Evolutionary conservation across 2,797 vertebrate species (phyloP), one percentile per base, ranked within the genome.

Genomic region (Rachycentron canadum): DNA sequence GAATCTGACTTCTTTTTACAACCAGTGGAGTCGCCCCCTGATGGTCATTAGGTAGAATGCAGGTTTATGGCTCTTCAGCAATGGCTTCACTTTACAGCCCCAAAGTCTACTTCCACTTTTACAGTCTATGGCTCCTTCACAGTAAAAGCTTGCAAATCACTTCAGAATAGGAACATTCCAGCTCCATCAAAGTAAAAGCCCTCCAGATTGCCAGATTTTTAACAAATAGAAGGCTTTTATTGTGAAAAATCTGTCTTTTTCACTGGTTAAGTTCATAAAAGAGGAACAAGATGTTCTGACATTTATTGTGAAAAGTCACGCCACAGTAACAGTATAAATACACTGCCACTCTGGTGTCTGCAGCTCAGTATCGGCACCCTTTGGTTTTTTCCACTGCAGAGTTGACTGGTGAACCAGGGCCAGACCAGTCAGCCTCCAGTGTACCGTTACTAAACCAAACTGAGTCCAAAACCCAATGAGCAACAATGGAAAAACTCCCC

Each of bases 401-500:
- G 23, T 32, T 30, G 72, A 38, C 43, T 61, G 49, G 43, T 57
- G 76, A 55, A 61, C 11, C 30, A 3, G 58, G 58, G 63, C 53
- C 28, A 52, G 41, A 69, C 67, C 70, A 61, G 68, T 30, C 59
- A 13, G 69, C 65, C 71, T 63, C 66, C 21, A 64, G 50, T 47
- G 64, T 45, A 49, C 41, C 26, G 25, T 67, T 50, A 69, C 76
- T 58, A 59, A 70, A 55, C 76, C 61, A 43, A 72, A 52, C 60
- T 3, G 28, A 59, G 58, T 34, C n/a, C 50, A 56, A 63, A 83
- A 56, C 50, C 61, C 61, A 50, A 10, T 58, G 67, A 86, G 79
- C 79, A 70, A 32, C 59, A 16, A 69, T 0, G 78, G 87, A 84
- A 89, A 83, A 84, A 73, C 50, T 50, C 4, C 7, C 4, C 3